Evolutionary conservation across 2,797 vertebrate species (phyloP).

Genomic region (Xiphophorus birchmanni): DNA sequence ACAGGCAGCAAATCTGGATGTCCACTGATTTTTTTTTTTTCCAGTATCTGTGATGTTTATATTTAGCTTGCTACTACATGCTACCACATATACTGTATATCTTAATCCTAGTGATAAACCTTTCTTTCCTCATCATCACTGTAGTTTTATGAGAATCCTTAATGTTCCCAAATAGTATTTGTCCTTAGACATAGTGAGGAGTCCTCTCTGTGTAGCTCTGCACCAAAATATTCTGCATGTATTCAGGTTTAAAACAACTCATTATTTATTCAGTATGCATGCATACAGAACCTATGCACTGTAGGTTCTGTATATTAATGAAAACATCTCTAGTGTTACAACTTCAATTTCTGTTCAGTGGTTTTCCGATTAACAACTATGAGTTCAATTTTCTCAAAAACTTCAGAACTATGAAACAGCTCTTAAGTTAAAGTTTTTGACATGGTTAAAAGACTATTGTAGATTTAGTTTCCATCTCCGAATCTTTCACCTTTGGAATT

Average conservation of each 20-base stretch:
- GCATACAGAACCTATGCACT: background rate
- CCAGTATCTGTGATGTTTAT: background rate
- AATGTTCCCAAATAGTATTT: too few relatives aligned
- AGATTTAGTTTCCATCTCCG: background rate
- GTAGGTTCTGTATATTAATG: background rate
- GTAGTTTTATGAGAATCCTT: too few relatives aligned
- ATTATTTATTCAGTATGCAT: background rate
- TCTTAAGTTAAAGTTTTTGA: constrained; percentile 8
- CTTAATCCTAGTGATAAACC: too few relatives aligned
- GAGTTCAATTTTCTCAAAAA: constrained; percentile 27
- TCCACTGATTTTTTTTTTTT: background rate
- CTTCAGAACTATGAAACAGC: constrained; percentile 8
- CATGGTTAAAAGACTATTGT: constrained; percentile 5
- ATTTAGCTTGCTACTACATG: background rate
- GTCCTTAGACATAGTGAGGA: too few relatives aligned
- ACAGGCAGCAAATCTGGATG: too few relatives aligned
- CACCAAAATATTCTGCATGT: background rate
- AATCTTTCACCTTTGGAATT: constrained; percentile 15
- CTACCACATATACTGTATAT: background rate
- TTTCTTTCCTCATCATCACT: too few relatives aligned
- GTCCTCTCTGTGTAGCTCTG: background rate
- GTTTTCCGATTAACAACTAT: constrained; percentile 14
- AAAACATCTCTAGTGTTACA: background rate
- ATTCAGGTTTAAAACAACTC: background rate
- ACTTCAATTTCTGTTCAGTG: background rate